Conservation (phyloP, 2,888 invertebrate species). For the Leptopilina myrica region DNA sequence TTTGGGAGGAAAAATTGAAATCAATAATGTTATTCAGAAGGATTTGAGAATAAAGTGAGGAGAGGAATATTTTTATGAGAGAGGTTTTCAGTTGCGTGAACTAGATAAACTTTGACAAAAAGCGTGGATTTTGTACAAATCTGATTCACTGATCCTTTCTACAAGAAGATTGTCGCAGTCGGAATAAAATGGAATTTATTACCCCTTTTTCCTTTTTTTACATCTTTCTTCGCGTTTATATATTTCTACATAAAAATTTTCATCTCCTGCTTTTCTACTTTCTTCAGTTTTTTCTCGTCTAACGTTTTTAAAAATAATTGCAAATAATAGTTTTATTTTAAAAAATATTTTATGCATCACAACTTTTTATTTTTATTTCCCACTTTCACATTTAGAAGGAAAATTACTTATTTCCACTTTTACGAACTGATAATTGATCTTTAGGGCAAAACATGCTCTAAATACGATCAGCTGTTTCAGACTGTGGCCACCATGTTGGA, state of each 20-base stretch:
- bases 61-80: neutral
- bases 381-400: no score
- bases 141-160: conserved; percentile 27
- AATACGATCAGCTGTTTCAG: no score
- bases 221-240: neutral
- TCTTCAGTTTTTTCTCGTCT: no score
- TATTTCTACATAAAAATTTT: no score
- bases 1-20: neutral
- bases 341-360: no score
- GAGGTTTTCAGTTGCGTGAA: neutral
- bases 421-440: no score
- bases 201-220: neutral
- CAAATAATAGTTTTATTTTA: no score
- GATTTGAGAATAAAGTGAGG: conserved; percentile 21
- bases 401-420: no score
- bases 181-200: conserved; percentile 1
- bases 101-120: conserved; percentile 2
- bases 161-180: conserved; percentile 3
- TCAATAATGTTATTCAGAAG: neutral
- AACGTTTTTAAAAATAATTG: no score
- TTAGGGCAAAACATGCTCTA: no score
- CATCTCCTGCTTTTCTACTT: neutral
- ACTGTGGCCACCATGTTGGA: no score
- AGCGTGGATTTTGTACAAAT: conserved; percentile 4
- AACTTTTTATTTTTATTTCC: no score